Base-by-base conservation (phyloP, 2,888 invertebrate genomes). In the Rhamnusium bicolor region DNA sequence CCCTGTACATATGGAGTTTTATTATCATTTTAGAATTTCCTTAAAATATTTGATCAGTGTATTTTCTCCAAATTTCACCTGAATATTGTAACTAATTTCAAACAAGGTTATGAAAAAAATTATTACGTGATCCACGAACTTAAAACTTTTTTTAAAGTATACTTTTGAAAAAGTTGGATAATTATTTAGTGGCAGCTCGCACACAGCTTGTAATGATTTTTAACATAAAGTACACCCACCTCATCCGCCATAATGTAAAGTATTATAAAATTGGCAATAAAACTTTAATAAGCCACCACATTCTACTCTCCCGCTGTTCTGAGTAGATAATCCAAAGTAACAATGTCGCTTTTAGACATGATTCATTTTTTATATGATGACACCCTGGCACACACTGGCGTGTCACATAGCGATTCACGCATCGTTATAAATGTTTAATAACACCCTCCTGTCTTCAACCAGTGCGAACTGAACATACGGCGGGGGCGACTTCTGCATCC, bases 391-490 rank as follows among this genome's bases (percentile, higher is more conserved):
- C 53, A 65, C 63, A 60, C 56, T 72, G 72, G 27, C 73, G 73
- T 75, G 72, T 77, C 74, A 72, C 68, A 69, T 62, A 53, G 40
- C 71, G 19, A 75, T 75, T 73, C 73, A 72, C 73, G 74, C 72
- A 67, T 74, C 66, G 69, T 61, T 60, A 61, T 78, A 69, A 75
- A 78, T 78, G 75, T 78, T 76, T 78, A 74, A 76, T 74, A 73
- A 67, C 67, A 58, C 66, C 66, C 75, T 49, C 49, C 16, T 46
- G 27, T 49, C 51, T 51, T 16, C 53, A 18, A 21, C 18, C 51
- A 53, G 54, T 71, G 72, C 73, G 73, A 73, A 75, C 69, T 54
- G 72, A 72, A 71, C 71, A 70, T 67, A 18, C 61, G 68, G 71
- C 67, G 54, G 61, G 24, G 49, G 21, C 61, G 24, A 16, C 16